Evolutionary conservation across 2,113 vertebrate genomes (phyloP).

Genomic region (Candoia aspera): DNA sequence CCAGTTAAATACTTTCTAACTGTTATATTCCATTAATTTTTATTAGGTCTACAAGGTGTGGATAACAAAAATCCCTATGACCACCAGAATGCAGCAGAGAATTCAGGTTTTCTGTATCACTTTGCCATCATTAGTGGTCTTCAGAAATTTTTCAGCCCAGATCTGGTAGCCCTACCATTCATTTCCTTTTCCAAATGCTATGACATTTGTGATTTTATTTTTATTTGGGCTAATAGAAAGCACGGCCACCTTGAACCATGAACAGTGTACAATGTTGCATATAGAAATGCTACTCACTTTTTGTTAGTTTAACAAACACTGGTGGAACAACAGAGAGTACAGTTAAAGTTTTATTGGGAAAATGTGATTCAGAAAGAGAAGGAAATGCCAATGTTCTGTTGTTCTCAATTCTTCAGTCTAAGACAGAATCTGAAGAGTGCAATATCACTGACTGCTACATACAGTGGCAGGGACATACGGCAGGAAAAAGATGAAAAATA

Average conservation of each 20-base stretch:
- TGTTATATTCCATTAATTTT: background rate
- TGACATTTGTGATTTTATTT: background rate
- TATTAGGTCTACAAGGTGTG: background rate
- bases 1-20: background rate
- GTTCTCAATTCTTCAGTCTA: background rate
- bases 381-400: background rate
- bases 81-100: background rate
- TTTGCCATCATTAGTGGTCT: background rate
- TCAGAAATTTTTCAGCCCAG: background rate
- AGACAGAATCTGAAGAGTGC: background rate
- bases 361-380: conserved; percentile 1
- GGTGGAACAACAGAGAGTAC: conserved; percentile 9
- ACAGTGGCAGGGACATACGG: background rate
- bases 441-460: background rate
- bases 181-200: background rate
- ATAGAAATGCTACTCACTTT: background rate
- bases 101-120: background rate
- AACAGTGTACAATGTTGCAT: conserved; percentile 15
- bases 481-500: background rate
- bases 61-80: background rate
- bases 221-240: background rate
- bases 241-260: background rate
- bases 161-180: background rate
- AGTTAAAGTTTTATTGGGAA: conserved; percentile 10
- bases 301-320: conserved; percentile 30